Conservation (phyloP, 2,113 vertebrate genomes). For the Eidolon helvum region DNA sequence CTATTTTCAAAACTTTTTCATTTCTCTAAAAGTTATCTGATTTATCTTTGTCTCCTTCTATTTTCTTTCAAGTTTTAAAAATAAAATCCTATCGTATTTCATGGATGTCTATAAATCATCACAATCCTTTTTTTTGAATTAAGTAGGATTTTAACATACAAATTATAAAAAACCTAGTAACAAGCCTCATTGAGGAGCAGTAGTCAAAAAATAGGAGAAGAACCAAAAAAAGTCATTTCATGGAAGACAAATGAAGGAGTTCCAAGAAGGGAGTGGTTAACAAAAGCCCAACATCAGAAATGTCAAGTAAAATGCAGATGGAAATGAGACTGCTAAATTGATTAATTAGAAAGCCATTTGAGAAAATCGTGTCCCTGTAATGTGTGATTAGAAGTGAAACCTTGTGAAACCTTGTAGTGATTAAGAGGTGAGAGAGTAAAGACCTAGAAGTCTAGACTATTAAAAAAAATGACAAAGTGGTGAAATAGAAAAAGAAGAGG, state of each 20-base stretch:
- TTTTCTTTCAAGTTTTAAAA: conserved; percentile 18
- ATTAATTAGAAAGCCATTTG: background rate
- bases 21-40: background rate
- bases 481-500: background rate
- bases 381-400: background rate
- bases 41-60: background rate
- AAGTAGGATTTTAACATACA: background rate
- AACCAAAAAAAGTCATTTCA: background rate
- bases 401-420: background rate
- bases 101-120: background rate
- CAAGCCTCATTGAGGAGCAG: background rate
- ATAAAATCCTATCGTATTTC: background rate
- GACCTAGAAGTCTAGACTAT: background rate
- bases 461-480: background rate
- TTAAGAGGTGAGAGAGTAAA: background rate
- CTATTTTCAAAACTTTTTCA: background rate
- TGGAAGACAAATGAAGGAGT: background rate
- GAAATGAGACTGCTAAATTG: background rate
- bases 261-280: background rate
- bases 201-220: background rate
- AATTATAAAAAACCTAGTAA: background rate
- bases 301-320: background rate
- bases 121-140: background rate
- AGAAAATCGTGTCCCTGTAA: background rate
- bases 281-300: background rate